Evolutionary conservation across 2,888 invertebrate species (phyloP), one percentile per base, ranked within the genome.

Genomic region (Nasonia oneida): DNA sequence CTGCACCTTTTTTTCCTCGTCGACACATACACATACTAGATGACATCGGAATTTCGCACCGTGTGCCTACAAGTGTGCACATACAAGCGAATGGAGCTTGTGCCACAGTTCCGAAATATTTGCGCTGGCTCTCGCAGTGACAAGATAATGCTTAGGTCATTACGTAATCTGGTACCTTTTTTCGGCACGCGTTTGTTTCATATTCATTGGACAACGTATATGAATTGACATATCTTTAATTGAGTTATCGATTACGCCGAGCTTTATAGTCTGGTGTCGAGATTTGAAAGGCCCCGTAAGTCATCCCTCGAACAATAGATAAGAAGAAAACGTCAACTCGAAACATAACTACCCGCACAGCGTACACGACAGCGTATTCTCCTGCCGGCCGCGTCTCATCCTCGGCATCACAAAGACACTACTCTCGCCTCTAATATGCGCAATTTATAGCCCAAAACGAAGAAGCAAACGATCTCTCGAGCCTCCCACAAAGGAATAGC

Each of bases 41-140:
- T 77, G 83, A 83, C 83, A 64, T 78, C 77, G 50, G 71, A 70
- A 78, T 77, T 77, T n/a, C 23, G 8, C 18, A 18, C 2, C 33
- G 33, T 12, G 12, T 29, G 29, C 1, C 29, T 29, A 29, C 29
- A 29, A 29, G 29, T 29, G 23, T 23, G 29, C 29, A 29, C 29
- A 1, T 29, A 29, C 29, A 29, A 29, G 29, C 29, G 1, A 29
- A 29, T 29, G 37, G 15, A 4, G 75, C 33, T 73, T 75, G n/a
- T 23, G 57, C 53, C 37, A 75, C 23, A 12, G 29, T 15, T 42
- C 42, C n/a, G 42, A 73, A 39, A 71, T 71, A 71, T 39, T 71
- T 39, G 39, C 39, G 18, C 53, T 37, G 50, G 33, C 42, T 64
- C n/a, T 12, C n/a, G n/a, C 57, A 57, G 64, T 33, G 23, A 64